Evolutionary conservation across 2,888 invertebrate species (phyloP).

Genomic region (Nudaria mundana): DNA sequence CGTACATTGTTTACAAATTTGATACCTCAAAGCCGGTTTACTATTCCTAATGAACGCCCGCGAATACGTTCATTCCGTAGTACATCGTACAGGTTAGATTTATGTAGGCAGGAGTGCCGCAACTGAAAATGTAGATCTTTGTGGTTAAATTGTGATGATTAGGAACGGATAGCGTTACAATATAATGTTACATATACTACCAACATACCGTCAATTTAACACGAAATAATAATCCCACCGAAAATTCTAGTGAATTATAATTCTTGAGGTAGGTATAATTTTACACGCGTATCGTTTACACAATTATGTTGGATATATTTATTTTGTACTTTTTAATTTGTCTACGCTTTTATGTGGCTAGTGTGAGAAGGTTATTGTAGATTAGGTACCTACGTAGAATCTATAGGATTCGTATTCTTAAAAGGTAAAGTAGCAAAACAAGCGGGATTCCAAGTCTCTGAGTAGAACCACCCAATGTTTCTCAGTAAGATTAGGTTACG

Average conservation of each 20-base stretch:
- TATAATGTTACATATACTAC: slow-evolving; percentile 37
- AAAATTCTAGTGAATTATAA: slow-evolving; percentile 21
- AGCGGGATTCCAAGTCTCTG: too few relatives aligned
- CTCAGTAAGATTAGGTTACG: slow-evolving; percentile 14
- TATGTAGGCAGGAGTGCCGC: slow-evolving; percentile 23
- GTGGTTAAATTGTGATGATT: slow-evolving; percentile 56
- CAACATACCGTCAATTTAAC: slow-evolving; percentile 32
- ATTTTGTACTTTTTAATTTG: neutral
- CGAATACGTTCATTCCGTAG: slow-evolving; percentile 32
- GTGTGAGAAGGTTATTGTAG: too few relatives aligned
- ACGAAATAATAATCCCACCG: slow-evolving; percentile 21
- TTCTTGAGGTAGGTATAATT: slow-evolving; percentile 8
- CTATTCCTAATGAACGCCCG: slow-evolving; percentile 68
- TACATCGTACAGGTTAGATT: slow-evolving; percentile 18
- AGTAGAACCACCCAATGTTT: too few relatives aligned
- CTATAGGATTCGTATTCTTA: too few relatives aligned
- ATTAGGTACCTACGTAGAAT: too few relatives aligned
- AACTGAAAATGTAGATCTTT: slow-evolving; percentile 43
- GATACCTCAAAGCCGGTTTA: slow-evolving; percentile 63
- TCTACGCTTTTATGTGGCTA: neutral
- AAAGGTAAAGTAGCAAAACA: too few relatives aligned
- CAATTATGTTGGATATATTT: neutral
- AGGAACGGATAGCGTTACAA: slow-evolving; percentile 45
- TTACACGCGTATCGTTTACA: slow-evolving; percentile 8
- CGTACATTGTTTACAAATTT: slow-evolving; percentile 50